phyloP scores from a whole-genome alignment of 2,888 invertebrate genomes.

The Ctenicera cuprea region DNA sequence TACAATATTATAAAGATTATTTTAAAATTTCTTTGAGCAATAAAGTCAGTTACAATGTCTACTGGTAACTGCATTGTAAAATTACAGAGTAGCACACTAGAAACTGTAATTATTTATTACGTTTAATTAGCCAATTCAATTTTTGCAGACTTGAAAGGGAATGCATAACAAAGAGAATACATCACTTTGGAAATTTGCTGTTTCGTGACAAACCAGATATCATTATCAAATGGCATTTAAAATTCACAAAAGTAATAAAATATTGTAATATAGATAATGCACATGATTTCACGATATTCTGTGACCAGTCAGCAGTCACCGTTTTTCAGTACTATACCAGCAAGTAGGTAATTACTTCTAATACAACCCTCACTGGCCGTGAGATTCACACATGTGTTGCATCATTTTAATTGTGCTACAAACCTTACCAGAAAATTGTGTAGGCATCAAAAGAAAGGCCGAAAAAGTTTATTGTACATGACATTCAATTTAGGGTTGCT shows the following conservation, averaged over 20 bases:
- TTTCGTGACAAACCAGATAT: slow-evolving; percentile 27
- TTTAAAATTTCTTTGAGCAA: neutral
- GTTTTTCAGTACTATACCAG: slow-evolving; percentile 28
- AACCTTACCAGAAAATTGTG: neutral
- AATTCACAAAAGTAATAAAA: slow-evolving; percentile 43
- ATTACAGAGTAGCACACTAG: slow-evolving; percentile 17
- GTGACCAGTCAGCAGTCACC: slow-evolving; percentile 33
- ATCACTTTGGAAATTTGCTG: slow-evolving; percentile 15
- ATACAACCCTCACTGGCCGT: slow-evolving; percentile 32
- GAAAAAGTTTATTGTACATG: too few relatives aligned
- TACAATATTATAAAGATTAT: neutral
- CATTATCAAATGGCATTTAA: slow-evolving; percentile 33
- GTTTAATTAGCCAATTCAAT: slow-evolving; percentile 14
- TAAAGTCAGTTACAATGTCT: neutral
- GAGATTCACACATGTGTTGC: slow-evolving; percentile 36
- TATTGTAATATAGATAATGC: slow-evolving; percentile 33
- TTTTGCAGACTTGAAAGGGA: slow-evolving; percentile 25
- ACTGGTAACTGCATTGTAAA: neutral
- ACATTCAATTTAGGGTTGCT: too few relatives aligned
- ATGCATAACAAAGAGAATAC: slow-evolving; percentile 32
- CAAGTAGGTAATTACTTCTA: slow-evolving; percentile 30
- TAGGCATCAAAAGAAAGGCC: too few relatives aligned
- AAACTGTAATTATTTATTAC: slow-evolving; percentile 24
- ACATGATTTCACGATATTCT: slow-evolving; percentile 29
- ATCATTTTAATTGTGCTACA: slow-evolving; percentile 13